Base-by-base conservation (phyloP, 92 coral and sea anemone species). In the Zoanthus solanderi region DNA sequence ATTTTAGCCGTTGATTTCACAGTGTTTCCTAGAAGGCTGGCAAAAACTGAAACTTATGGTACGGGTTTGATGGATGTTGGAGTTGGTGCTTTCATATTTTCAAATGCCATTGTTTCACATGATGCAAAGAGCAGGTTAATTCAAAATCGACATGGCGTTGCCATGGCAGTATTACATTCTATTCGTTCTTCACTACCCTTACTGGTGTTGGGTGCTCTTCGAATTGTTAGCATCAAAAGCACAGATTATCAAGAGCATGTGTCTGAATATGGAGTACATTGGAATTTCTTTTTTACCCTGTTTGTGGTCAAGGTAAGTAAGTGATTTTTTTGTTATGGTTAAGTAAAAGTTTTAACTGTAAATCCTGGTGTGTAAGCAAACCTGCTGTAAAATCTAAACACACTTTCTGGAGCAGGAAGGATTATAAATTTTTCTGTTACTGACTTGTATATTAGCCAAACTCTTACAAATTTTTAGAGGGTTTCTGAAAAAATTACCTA, bases 281-380 rank as follows among this genome's bases (percentile, higher is more conserved):
- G 99, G 99, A 97, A 97, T 88, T 97, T 97, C 88, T 97, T 97
- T 90, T 89, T 97, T 31, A 97, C 99, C 6, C 88, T 97, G 53
- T 92, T 96, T 78, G 74, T 85, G 75, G 96, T 97, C 13, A 86
- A 93, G 95, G 99, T 97, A 90, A 91, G 92, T 90, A 30, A 69
- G 0, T 3, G 34, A 67, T 11, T 16, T 63, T 6, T 16, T 17
- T 63, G 69, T 28, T 23, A 63, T 7, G 0, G 2, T 37, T 0
- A 37, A 37, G 2, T 37, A 23, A 23, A 23, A 23, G 23, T 23
- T 23, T 23, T 23, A 23, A 23, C 23, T 23, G 23, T 23, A 23
- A 23, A 23, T 23, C 65, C 65, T 57, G 65, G 65, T 57, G 65
- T 37, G 42, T 37, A 2, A 1, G 42, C 42, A 37, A 37, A 37